Percentiles rank a stretch among this genome's conserved stretches.
Evolutionary conservation across 2,888 invertebrate genomes (phyloP).

Genomic region (Clunio marinus): DNA sequence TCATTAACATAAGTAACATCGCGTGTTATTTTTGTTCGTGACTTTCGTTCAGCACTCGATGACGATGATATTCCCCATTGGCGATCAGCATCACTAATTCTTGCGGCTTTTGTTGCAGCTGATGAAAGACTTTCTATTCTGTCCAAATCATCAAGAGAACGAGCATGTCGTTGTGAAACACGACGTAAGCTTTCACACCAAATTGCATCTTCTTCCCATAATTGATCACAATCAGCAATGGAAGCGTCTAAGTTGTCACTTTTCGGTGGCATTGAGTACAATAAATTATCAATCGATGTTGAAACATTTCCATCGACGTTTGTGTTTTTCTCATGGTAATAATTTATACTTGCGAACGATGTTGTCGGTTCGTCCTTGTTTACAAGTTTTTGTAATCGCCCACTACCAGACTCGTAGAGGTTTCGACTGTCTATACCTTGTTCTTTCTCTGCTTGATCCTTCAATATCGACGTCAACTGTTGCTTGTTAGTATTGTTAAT

Average conservation of each 20-base stretch:
- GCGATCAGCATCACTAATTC: slow-evolving; percentile 39
- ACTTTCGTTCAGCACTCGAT: slow-evolving; percentile 45
- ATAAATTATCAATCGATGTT: slow-evolving; percentile 35
- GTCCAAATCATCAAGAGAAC: slow-evolving; percentile 78
- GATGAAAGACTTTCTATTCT: slow-evolving; percentile 46
- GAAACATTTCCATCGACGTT: slow-evolving; percentile 40
- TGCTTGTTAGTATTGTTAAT: slow-evolving; percentile 52
- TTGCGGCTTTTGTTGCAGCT: slow-evolving; percentile 9
- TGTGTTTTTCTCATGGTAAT: slow-evolving; percentile 45
- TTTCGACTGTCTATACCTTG: slow-evolving; percentile 50
- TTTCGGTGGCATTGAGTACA: slow-evolving; percentile 26
- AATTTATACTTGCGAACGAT: slow-evolving; percentile 36
- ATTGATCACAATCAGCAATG: slow-evolving; percentile 60
- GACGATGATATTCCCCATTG: slow-evolving; percentile 38
- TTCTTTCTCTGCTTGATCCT: slow-evolving; percentile 37
- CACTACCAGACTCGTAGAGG: slow-evolving; percentile 37
- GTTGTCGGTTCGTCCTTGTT: slow-evolving; percentile 31
- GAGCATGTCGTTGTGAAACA: slow-evolving; percentile 74
- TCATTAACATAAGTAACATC: slow-evolving; percentile 77
- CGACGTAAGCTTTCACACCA: slow-evolving; percentile 77
- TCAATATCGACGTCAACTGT: slow-evolving; percentile 33
- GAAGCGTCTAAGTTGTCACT: slow-evolving; percentile 30
- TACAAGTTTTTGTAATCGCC: slow-evolving; percentile 23
- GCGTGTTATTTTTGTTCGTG: slow-evolving; percentile 56
- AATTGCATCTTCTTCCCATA: slow-evolving; percentile 78